Conservation (phyloP, 2,113 vertebrate species). For the Lipophrys pholis region DNA sequence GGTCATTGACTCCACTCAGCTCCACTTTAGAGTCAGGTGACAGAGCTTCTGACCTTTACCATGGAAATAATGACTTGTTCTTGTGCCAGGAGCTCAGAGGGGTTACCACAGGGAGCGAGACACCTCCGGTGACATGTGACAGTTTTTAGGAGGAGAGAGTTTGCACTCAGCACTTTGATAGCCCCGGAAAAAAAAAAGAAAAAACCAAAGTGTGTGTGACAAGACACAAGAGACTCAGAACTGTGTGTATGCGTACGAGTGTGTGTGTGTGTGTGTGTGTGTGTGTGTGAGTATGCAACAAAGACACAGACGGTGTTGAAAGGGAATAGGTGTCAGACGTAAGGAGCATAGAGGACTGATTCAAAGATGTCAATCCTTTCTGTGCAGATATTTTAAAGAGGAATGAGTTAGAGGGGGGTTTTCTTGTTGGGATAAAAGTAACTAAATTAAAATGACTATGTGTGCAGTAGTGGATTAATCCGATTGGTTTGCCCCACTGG, state of each 20-base stretch:
- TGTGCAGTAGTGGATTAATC: no score
- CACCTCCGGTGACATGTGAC: conserved; percentile 78
- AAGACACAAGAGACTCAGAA: conserved; percentile 67
- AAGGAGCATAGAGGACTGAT: conserved; percentile 62
- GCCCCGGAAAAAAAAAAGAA: conserved; percentile 58
- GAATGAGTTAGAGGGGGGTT: no score
- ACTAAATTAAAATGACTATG: no score
- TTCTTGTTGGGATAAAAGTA: no score
- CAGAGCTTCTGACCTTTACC: conserved; percentile 81
- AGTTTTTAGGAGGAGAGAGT: conserved; percentile 74
- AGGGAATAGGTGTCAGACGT: conserved; percentile 74
- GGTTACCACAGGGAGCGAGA: conserved; percentile 71
- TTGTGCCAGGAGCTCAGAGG: conserved; percentile 72
- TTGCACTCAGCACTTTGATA: conserved; percentile 79
- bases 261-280: conserved; percentile 29
- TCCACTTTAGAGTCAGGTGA: conserved; percentile 75
- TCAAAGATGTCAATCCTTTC: conserved; percentile 70
- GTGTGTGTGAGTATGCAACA: conserved; percentile 34
- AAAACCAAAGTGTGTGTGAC: conserved; percentile 78
- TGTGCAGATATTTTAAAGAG: conserved; percentile 39
- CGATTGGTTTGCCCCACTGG: no score
- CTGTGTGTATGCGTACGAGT: conserved; percentile 51
- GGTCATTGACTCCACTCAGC: conserved; percentile 71
- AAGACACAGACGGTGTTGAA: conserved; percentile 62
- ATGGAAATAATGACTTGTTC: conserved; percentile 82